Percentiles rank a stretch among this genome's conserved stretches.
Evolutionary conservation across 2,888 invertebrate species (phyloP).

Genomic region (Ephialtes manifestator): DNA sequence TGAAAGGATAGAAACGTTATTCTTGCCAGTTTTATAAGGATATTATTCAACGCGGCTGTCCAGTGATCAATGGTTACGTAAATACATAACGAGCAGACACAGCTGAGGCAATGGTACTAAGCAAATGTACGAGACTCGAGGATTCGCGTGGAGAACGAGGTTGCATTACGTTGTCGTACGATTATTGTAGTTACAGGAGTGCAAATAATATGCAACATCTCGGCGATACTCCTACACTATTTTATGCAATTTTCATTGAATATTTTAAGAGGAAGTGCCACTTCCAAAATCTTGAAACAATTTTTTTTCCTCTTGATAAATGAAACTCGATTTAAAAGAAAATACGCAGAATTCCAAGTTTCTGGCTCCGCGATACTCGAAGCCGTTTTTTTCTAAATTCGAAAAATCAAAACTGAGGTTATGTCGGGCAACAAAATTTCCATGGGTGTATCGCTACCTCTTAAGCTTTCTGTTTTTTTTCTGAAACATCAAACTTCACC

Average conservation of each 20-base stretch:
- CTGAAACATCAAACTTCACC: too few species aligned
- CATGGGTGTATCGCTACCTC: too few species aligned
- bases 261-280: background rate
- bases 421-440: too few species aligned
- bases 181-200: background rate
- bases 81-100: conserved; percentile 52
- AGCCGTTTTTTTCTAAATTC: too few species aligned
- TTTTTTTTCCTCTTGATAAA: too few species aligned
- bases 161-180: conserved; percentile 18
- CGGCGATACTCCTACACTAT: background rate
- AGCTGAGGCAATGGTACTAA: conserved; percentile 18
- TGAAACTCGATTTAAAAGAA: too few species aligned
- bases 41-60: conserved; percentile 66
- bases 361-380: too few species aligned
- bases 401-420: too few species aligned
- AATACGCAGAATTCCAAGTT: too few species aligned
- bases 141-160: conserved; percentile 37
- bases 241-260: background rate
- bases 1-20: conserved; percentile 74
- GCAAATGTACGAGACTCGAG: conserved; percentile 27
- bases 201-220: conserved; percentile 13
- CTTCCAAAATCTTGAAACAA: too few species aligned
- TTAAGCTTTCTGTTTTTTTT: too few species aligned
- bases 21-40: conserved; percentile 64
- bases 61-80: conserved; percentile 67